These are phyloP conservation scores for Pipra filicauda DNA, from an alignment of 2,113 vertebrate genomes.

Conservation along the genomic window DNA sequence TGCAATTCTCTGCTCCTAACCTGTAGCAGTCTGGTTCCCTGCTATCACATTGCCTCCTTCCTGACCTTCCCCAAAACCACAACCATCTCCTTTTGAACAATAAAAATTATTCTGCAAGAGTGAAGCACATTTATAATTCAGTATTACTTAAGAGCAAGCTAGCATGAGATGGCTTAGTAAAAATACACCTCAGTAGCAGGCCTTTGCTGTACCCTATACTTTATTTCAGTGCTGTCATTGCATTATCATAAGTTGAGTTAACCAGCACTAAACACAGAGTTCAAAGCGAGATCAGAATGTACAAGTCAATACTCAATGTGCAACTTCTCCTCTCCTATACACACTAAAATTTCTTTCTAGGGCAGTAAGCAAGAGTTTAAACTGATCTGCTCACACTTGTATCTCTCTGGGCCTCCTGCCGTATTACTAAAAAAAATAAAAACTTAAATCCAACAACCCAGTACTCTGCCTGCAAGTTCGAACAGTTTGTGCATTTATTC, in stretches of 20 bases:
- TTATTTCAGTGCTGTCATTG: neutral
- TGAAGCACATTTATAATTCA: neutral
- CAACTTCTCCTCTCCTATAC: neutral
- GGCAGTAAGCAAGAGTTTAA: neutral
- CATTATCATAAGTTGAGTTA: fast-evolving
- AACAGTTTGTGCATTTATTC: neutral
- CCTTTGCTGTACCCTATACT: neutral
- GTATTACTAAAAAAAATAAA: neutral
- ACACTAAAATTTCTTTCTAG: neutral
- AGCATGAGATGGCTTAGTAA: neutral
- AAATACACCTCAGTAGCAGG: neutral
- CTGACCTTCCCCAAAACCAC: neutral
- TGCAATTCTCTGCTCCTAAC: neutral
- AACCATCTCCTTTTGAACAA: neutral
- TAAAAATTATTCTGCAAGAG: neutral
- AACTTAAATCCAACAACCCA: no score
- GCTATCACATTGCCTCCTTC: neutral
- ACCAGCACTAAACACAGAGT: neutral
- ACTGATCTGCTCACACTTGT: neutral
- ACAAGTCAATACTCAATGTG: neutral
- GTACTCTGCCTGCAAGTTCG: neutral
- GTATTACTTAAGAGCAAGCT: neutral
- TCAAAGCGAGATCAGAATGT: fast-evolving
- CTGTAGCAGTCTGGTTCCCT: neutral
- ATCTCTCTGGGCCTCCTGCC: neutral